Conservation (phyloP, 2,888 invertebrate species). For the Hypsopygia costalis region DNA sequence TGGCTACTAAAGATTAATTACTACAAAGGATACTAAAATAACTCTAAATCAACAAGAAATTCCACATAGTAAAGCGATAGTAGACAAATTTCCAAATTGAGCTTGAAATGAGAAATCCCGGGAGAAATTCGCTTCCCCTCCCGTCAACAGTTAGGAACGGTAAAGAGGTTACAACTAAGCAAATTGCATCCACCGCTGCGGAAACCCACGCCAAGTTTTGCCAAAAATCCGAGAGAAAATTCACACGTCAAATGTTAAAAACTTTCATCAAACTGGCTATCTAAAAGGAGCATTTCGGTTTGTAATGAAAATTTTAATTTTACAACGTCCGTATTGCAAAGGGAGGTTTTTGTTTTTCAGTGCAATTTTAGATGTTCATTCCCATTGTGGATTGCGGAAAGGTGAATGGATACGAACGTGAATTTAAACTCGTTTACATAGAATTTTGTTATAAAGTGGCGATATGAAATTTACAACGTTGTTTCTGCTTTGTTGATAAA, state of each 20-base stretch:
- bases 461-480: too few species aligned
- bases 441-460: too few species aligned
- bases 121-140: conserved; percentile 39
- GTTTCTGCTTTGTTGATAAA: too few species aligned
- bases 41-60: conserved; percentile 15
- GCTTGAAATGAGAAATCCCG: conserved; percentile 66
- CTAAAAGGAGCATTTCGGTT: conserved; percentile 2
- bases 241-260: conserved; percentile 26
- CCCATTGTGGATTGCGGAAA: neutral
- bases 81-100: conserved; percentile 61
- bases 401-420: neutral
- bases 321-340: neutral
- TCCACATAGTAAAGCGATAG: conserved; percentile 27
- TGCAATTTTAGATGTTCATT: neutral
- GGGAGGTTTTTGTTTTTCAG: neutral
- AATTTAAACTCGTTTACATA: neutral
- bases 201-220: conserved; percentile 41
- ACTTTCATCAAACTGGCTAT: conserved; percentile 15
- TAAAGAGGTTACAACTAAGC: conserved; percentile 64
- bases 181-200: conserved; percentile 57
- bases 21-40: neutral
- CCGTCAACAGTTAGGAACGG: conserved; percentile 36
- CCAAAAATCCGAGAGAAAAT: conserved; percentile 29
- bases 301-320: conserved; percentile 8
- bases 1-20: too few species aligned